phyloP scores from a whole-genome alignment of 1,140 invertebrate genomes.

The Lanistes nyassanus region DNA sequence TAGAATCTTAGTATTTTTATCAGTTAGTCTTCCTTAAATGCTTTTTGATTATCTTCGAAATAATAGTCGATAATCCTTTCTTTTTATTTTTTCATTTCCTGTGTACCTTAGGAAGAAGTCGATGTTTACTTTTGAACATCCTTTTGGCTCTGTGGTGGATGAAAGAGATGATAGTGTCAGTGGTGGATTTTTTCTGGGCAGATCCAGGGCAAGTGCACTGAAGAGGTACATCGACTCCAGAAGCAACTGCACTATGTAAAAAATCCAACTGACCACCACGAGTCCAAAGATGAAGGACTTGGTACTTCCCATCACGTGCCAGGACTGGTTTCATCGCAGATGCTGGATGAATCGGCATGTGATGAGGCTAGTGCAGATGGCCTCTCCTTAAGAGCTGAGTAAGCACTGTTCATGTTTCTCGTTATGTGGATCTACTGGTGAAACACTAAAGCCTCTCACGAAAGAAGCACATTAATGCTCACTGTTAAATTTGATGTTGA shows the following conservation, averaged over 20 bases:
- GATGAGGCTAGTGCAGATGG: too few relatives aligned
- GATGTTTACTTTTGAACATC: not conserved
- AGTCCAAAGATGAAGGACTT: slow-evolving; percentile 5
- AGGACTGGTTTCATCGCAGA: too few relatives aligned
- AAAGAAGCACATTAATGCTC: too few relatives aligned
- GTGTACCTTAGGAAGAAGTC: not conserved
- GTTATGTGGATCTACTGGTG: too few relatives aligned
- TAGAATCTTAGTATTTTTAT: not conserved
- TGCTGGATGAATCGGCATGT: too few relatives aligned
- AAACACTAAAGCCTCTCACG: too few relatives aligned
- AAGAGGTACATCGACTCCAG: slow-evolving; percentile 9
- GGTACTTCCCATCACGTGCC: not conserved
- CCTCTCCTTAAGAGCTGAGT: too few relatives aligned
- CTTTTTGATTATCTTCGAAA: not conserved
- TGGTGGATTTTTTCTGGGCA: not conserved
- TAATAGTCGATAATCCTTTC: not conserved
- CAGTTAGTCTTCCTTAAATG: not conserved
- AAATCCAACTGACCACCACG: not conserved
- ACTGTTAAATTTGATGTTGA: too few relatives aligned
- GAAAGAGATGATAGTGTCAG: not conserved
- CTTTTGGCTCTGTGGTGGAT: not conserved
- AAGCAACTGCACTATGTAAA: not conserved
- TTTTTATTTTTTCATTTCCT: not conserved
- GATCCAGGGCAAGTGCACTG: slow-evolving; percentile 1
- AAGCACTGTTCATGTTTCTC: too few relatives aligned